These are phyloP conservation scores for Ellobius talpinus DNA, from an alignment of 2,113 vertebrate species.

Conservation along the genomic window DNA sequence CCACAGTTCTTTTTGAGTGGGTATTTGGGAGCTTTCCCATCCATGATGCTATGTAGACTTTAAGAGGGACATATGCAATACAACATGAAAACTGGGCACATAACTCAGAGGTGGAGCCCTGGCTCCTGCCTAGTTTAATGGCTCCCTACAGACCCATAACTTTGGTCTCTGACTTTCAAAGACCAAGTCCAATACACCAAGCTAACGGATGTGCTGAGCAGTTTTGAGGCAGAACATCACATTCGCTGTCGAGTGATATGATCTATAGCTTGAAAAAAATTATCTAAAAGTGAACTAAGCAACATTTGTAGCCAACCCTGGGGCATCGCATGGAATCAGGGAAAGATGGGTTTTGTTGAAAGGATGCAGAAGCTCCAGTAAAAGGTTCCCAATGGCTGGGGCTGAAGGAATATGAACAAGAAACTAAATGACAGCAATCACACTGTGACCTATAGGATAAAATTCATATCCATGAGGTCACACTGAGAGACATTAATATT, in stretches of 20 bases:
- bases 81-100: background rate
- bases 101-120: background rate
- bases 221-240: background rate
- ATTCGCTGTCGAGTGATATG: background rate
- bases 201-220: background rate
- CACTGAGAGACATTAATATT: background rate
- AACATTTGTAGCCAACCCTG: slow-evolving; percentile 23
- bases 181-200: background rate
- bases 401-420: background rate
- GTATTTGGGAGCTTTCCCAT: background rate
- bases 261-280: background rate
- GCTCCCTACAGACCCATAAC: slow-evolving; percentile 16
- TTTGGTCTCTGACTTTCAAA: slow-evolving; percentile 13
- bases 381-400: background rate
- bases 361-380: background rate
- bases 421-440: background rate
- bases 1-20: background rate
- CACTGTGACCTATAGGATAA: background rate
- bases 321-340: background rate
- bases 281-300: background rate
- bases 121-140: background rate
- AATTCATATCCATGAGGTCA: background rate
- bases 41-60: background rate
- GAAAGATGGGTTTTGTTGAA: background rate
- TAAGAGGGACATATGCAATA: background rate